Evolutionary conservation across 2,888 invertebrate species (phyloP).

Genomic region (Lottia gigantea): DNA sequence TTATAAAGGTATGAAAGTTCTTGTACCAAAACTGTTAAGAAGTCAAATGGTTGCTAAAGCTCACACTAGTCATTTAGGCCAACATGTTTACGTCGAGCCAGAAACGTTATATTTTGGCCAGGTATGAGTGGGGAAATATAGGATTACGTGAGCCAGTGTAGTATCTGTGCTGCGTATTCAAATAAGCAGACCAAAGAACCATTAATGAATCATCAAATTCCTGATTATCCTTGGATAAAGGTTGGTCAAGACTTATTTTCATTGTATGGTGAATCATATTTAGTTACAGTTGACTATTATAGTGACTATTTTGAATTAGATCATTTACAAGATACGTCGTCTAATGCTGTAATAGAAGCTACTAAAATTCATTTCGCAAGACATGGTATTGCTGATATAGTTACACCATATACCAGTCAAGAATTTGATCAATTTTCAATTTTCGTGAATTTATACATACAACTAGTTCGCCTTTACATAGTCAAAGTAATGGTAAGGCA

Average conservation of each 20-base stretch:
- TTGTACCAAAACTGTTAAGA: conserved; percentile 20
- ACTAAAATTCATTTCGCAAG: not conserved
- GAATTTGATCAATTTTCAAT: not conserved
- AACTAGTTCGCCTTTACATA: not conserved
- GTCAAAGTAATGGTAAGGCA: not conserved
- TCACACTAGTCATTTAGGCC: conserved; percentile 21
- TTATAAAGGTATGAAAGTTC: conserved; percentile 24
- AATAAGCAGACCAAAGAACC: no score
- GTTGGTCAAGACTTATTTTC: not conserved
- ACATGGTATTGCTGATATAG: not conserved
- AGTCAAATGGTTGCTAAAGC: conserved; percentile 21
- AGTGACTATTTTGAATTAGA: not conserved
- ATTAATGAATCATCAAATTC: no score
- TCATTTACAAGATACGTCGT: not conserved
- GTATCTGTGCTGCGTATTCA: not conserved
- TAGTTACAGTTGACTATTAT: not conserved
- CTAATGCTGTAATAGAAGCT: conserved; percentile 2
- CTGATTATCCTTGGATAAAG: not conserved
- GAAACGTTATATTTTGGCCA: conserved; percentile 26
- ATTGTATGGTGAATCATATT: not conserved
- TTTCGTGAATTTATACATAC: not conserved
- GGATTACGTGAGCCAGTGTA: conserved; percentile 9
- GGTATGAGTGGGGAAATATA: conserved; percentile 27
- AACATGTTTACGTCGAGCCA: conserved; percentile 24
- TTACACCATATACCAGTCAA: not conserved